phyloP scores from a whole-genome alignment of 1,140 invertebrate species.

The Eurosta solidaginis region DNA sequence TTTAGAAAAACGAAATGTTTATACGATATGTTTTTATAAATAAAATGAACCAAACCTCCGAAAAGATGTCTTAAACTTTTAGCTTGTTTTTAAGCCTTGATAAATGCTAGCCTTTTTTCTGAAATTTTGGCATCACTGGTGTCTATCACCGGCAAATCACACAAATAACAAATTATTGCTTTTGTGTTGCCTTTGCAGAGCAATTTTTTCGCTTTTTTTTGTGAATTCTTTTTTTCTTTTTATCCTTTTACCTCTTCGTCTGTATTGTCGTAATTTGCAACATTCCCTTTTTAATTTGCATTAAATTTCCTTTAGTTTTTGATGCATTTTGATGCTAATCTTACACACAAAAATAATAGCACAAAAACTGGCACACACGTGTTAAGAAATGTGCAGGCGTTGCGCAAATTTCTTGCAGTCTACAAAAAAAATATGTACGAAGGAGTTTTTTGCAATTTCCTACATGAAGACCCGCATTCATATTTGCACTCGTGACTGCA shows the following conservation, averaged over 20 bases:
- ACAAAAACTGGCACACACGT: conserved; percentile 24
- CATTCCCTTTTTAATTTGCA: neutral
- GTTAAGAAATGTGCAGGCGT: neutral
- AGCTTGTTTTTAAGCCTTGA: too few relatives aligned
- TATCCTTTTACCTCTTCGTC: neutral
- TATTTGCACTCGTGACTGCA: too few relatives aligned
- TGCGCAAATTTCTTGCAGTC: neutral
- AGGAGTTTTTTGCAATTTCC: neutral
- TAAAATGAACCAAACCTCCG: too few relatives aligned
- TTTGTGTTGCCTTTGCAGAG: too few relatives aligned
- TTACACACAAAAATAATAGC: neutral
- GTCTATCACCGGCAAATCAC: too few relatives aligned
- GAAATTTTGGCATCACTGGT: too few relatives aligned
- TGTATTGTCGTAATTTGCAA: neutral
- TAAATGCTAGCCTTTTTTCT: too few relatives aligned
- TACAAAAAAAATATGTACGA: neutral
- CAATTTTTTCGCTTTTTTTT: neutral
- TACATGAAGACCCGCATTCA: too few relatives aligned
- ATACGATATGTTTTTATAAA: too few relatives aligned
- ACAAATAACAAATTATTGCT: too few relatives aligned
- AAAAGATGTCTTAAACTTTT: too few relatives aligned
- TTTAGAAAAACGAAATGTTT: too few relatives aligned
- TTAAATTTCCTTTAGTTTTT: neutral
- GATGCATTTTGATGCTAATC: neutral
- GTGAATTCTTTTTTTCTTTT: neutral